Evolutionary conservation across 2,113 vertebrate genomes (phyloP).

Genomic region (Pomatostomus ruficeps): DNA sequence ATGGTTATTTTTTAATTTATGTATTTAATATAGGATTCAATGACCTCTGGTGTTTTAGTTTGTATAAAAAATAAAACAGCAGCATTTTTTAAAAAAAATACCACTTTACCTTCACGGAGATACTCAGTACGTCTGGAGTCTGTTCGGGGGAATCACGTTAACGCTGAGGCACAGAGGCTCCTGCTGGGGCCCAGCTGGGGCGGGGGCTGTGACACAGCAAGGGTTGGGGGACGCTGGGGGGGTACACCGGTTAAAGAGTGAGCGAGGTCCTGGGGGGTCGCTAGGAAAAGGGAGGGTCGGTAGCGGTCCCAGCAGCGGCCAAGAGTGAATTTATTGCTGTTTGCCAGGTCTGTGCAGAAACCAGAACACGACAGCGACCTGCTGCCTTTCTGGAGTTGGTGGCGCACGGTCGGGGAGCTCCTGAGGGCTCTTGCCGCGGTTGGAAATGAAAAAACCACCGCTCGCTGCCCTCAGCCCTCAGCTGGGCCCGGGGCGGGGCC

Average conservation of each 20-base stretch:
- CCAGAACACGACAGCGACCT: background rate
- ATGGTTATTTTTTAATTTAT: conserved; percentile 82
- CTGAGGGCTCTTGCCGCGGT: too few species aligned
- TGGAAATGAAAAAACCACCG: background rate
- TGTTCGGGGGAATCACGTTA: background rate
- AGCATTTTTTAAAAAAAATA: conserved; percentile 54
- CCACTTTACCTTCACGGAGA: background rate
- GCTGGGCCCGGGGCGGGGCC: too few species aligned
- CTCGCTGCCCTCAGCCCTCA: too few species aligned
- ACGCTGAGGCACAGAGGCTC: background rate
- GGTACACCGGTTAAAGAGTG: background rate
- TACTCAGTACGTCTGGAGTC: background rate
- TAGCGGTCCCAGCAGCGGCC: background rate
- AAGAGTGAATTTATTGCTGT: background rate
- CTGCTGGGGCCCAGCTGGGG: background rate
- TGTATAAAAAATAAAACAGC: conserved; percentile 76
- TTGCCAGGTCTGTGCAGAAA: background rate
- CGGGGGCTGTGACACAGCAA: background rate
- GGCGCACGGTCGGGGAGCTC: background rate
- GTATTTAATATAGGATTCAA: conserved; percentile 81
- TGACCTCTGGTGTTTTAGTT: conserved; percentile 78
- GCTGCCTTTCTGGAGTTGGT: background rate
- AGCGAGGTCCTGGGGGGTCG: background rate
- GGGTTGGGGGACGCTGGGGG: too few species aligned
- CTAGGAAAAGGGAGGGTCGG: too few species aligned